Evolutionary conservation across 35 echinoderm and acorn worm species (phyloP), one percentile per base, ranked within the genome.

Genomic region (Holothuria glaberrima): DNA sequence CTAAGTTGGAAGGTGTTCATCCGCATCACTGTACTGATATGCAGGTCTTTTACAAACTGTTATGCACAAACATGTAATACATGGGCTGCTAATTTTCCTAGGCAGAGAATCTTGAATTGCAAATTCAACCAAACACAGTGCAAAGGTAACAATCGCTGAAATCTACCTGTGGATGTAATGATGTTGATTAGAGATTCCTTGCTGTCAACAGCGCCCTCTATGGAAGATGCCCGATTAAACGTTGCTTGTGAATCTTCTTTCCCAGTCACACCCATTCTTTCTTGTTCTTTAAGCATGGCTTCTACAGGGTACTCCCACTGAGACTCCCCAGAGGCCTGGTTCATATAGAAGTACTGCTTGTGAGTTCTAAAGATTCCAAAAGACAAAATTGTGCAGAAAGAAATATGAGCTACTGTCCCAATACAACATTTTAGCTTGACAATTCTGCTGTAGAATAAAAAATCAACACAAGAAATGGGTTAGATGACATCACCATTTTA

Each of bases 321-420:
- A 6, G 95, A 97, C 69, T 87, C 88, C 0, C 93, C 93, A 10
- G 95, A 94, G 1, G 70, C 31, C 28, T 82, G 91, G 87, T 92
- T 89, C 86, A 88, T 94, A 87, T 97, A 97, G 87, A 93, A 97
- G 82, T 97, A 97, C 87, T 94, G 90, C 80, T 94, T 97, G 92
- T 97, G 92, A 31, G 84, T 89, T 80, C 92, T 97, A 81, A 52
- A 20, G 61, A 71, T 69, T 50, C 72, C 21, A 38, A 88, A 63
- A 83, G 65, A 89, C 87, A 71, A 54, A 54, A 54, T 54, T 14
- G 50, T 9, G 12, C 50, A 17, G 68, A 91, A 41, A 75, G 54
- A 36, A 71, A 89, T 89, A 65, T 59, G 21, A 82, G 79, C 36
- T 24, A 14, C 18, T 17, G 17, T 13, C n/a, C 32, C 45, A 78